Evolutionary conservation across 2,797 vertebrate genomes (phyloP).

Genomic region (Ambastaia sidthimunki): DNA sequence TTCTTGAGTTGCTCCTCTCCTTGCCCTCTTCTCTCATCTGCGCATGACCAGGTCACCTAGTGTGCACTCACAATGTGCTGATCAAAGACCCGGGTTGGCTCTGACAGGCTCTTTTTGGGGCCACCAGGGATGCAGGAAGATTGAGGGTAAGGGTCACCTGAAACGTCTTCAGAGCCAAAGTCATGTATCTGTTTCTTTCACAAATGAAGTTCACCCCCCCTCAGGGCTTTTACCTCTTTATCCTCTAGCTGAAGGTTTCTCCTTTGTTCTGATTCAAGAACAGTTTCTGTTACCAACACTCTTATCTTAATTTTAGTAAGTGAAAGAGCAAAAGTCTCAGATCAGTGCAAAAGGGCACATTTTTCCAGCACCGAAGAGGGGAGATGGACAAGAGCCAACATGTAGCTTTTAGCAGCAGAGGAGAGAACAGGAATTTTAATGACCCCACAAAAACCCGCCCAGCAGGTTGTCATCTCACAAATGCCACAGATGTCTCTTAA

Average conservation of each 20-base stretch:
- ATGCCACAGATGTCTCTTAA: slow-evolving; percentile 72
- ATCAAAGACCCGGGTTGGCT: slow-evolving; percentile 70
- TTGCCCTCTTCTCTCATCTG: slow-evolving; percentile 49
- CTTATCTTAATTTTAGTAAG: slow-evolving; percentile 9
- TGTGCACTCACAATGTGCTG: slow-evolving; percentile 72
- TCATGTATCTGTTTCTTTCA: slow-evolving; percentile 45
- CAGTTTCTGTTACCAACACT: not conserved
- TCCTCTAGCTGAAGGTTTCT: slow-evolving; percentile 40
- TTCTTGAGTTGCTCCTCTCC: slow-evolving; percentile 66
- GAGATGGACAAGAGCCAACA: slow-evolving; percentile 56
- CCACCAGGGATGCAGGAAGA: slow-evolving; percentile 56
- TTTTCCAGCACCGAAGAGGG: slow-evolving; percentile 34
- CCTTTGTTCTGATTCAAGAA: slow-evolving; percentile 59
- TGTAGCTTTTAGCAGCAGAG: slow-evolving; percentile 57
- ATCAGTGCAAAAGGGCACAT: slow-evolving; percentile 30
- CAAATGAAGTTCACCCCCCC: slow-evolving; percentile 40
- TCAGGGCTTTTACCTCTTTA: slow-evolving; percentile 36
- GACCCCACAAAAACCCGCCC: slow-evolving; percentile 73
- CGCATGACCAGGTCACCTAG: slow-evolving; percentile 56
- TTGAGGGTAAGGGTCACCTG: slow-evolving; percentile 53
- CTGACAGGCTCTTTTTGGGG: slow-evolving; percentile 39
- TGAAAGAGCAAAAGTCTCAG: slow-evolving; percentile 32
- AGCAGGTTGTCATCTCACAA: slow-evolving; percentile 73
- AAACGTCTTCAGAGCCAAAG: slow-evolving; percentile 59
- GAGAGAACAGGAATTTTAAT: slow-evolving; percentile 74